These are phyloP conservation scores for Seriola aureovittata DNA, from an alignment of 2,113 vertebrate genomes.

Conservation along the genomic window DNA sequence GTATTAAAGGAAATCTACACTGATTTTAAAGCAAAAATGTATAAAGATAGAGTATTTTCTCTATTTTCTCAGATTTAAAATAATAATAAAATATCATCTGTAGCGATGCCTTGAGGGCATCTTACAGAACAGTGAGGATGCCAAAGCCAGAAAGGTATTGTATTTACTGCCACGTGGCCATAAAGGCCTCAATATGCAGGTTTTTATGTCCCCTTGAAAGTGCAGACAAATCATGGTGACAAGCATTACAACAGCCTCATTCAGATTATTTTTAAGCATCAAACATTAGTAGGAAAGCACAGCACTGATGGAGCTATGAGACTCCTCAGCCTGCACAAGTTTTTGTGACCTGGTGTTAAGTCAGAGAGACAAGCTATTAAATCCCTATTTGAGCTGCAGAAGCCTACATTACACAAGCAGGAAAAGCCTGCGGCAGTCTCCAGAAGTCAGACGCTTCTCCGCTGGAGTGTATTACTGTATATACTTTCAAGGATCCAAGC, in stretches of 20 bases:
- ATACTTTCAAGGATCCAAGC: constrained; percentile 52
- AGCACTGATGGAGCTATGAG: background rate
- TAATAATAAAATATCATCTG: background rate
- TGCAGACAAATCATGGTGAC: background rate
- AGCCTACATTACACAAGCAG: constrained; percentile 68
- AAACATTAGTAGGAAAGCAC: constrained; percentile 3
- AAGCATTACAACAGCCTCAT: background rate
- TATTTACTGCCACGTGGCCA: background rate
- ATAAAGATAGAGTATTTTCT: background rate
- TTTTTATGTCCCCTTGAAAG: background rate
- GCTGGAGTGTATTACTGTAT: constrained; percentile 50
- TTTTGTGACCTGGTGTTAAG: constrained; percentile 63
- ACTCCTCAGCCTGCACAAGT: constrained; percentile 21
- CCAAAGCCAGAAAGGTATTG: background rate
- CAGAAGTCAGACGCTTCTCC: constrained; percentile 52
- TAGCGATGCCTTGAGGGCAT: background rate
- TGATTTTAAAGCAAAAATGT: background rate
- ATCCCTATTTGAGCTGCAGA: constrained; percentile 63
- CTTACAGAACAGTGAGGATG: background rate
- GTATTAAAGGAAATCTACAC: background rate
- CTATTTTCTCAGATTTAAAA: background rate
- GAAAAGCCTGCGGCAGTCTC: constrained; percentile 65
- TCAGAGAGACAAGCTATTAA: constrained; percentile 71
- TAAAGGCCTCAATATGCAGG: background rate
- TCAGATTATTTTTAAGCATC: constrained; percentile 10